Conservation (phyloP, 2,888 invertebrate species). For the Pilophorus perplexus region DNA sequence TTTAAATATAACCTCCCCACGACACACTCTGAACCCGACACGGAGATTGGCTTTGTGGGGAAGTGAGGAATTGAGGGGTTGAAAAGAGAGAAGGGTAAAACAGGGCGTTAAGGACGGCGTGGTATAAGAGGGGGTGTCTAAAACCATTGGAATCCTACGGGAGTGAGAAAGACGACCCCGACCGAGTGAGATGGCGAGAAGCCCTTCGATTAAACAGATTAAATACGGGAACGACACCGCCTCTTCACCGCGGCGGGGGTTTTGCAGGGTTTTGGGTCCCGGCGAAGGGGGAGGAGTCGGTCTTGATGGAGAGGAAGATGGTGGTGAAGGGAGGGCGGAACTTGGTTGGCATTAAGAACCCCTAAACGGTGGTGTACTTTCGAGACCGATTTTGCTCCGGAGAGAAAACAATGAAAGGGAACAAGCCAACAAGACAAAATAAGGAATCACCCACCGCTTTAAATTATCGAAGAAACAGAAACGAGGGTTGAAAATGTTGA, state of each 20-base stretch:
- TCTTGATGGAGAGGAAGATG: background rate
- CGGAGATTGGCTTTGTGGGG: background rate
- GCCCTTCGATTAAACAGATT: conserved; percentile 26
- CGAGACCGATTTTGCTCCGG: background rate
- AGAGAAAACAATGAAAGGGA: background rate
- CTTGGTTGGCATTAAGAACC: background rate
- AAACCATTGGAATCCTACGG: background rate
- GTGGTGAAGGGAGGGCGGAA: too few relatives aligned
- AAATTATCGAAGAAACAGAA: too few relatives aligned
- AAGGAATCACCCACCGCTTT: too few relatives aligned
- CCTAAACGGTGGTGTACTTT: background rate
- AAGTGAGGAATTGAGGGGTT: background rate
- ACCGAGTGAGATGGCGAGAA: background rate
- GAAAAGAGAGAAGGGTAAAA: too few relatives aligned
- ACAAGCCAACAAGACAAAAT: too few relatives aligned
- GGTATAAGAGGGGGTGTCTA: background rate
- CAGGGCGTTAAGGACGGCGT: too few relatives aligned
- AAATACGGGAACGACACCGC: conserved; percentile 14
- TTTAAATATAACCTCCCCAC: background rate
- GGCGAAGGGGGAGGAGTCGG: background rate
- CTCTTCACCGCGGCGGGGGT: background rate
- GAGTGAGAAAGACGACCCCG: background rate
- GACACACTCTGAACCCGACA: background rate
- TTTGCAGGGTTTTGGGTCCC: too few relatives aligned
- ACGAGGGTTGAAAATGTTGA: too few relatives aligned